Conservation (phyloP, 2,888 invertebrate genomes). For the Phorcus lineatus region DNA sequence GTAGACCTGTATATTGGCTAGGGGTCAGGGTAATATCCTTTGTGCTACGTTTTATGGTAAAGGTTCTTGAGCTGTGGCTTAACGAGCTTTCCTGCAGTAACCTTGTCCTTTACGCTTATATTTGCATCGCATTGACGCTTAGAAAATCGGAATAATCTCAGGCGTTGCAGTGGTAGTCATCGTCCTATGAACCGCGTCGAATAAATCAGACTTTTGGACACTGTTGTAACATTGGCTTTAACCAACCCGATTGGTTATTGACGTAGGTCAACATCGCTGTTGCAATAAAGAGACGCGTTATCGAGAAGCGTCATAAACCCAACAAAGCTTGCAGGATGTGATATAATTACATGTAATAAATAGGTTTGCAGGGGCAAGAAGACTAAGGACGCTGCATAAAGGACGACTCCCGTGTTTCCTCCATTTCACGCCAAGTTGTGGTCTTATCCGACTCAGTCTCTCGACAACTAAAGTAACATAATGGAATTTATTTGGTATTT, state of each 20-base stretch:
- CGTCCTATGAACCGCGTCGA: background rate
- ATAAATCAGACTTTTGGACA: background rate
- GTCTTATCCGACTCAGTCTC: no score
- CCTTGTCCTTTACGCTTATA: background rate
- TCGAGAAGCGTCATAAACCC: background rate
- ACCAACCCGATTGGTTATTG: background rate
- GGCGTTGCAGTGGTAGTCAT: background rate
- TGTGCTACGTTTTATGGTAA: background rate
- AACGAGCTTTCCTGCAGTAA: background rate
- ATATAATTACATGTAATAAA: constrained; percentile 16
- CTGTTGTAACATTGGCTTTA: background rate
- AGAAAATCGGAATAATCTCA: background rate
- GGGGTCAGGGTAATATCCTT: background rate
- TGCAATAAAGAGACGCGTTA: constrained; percentile 13
- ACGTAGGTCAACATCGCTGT: background rate
- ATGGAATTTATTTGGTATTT: no score
- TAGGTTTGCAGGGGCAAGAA: background rate
- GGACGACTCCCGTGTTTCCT: background rate
- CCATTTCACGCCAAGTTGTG: no score
- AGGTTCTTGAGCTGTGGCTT: background rate
- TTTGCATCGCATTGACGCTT: background rate
- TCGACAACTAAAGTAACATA: no score
- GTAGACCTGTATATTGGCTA: background rate
- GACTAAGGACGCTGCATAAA: background rate
- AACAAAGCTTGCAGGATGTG: background rate